Base-by-base conservation (phyloP, 1,140 invertebrate genomes). In the Cardiocondyla obscurior region DNA sequence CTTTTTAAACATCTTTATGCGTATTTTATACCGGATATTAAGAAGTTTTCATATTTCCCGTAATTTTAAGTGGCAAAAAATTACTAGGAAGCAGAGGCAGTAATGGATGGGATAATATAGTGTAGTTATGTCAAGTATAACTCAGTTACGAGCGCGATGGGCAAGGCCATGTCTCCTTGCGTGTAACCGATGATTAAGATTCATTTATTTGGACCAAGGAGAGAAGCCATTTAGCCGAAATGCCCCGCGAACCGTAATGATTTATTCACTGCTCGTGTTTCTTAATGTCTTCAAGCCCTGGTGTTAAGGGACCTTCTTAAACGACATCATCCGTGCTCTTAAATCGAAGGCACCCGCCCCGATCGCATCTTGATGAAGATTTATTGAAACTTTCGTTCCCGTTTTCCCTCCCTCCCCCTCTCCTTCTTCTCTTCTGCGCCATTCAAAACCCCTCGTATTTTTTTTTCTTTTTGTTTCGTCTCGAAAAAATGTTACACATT, bases 121-220 rank as follows among this genome's bases (percentile, higher is more conserved):
- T 28, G 46, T 46, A 25, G 14, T 55, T 36, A 49, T 55, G 46
- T 55, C 46, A 79, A 79, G 51, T 22, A 30, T 67, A 79, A 79
- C 46, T 28, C 33, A 53, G 74, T 79, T 79, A 53, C 22, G 8
- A 79, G 62, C 36, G 10, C 62, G 46, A 25, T 77, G 33, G 22
- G 33, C 46, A 79, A 79, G 74, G 46, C 60, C 58, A 28, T 53
- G 58, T 46, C 74, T 79, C 49, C 42, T 67, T 67, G n/a, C 62
- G 14, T 79, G 46, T 49, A 79, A 79, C 74, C 74, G 30, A 64
- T 67, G 46, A 79, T 77, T 77, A 77, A 77, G 60, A 77, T 79
- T 79, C 74, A 79, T 79, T 67, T 79, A 67, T 79, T 67, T 79
- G 62, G 58, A 51, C 12, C 44, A 65, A 51, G 73, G 33, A 30